Percentiles rank a stretch among this genome's conserved stretches.
These are phyloP conservation scores for Dermatophagoides farinae DNA, from an alignment of 1,140 invertebrate species.

Conservation along the genomic window DNA sequence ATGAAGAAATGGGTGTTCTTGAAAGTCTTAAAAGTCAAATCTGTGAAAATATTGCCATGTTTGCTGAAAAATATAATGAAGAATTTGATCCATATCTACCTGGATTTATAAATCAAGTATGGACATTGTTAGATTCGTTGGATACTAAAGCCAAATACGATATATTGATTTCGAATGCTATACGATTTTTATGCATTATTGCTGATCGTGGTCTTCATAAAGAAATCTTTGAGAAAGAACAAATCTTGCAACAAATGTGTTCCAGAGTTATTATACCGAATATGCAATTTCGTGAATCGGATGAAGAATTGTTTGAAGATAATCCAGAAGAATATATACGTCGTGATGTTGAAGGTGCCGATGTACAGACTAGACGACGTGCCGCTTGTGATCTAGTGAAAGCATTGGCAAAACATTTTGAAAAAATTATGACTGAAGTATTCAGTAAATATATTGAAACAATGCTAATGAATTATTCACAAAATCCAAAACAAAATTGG, in stretches of 20 bases:
- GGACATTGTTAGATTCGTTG: constrained; percentile 66
- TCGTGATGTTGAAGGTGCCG: constrained; percentile 92
- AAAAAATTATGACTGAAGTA: constrained; percentile 71
- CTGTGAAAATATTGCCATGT: constrained; percentile 80
- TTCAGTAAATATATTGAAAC: constrained; percentile 61
- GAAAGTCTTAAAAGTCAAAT: constrained; percentile 83
- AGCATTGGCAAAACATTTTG: constrained; percentile 66
- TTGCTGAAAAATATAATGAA: constrained; percentile 93
- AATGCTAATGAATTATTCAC: constrained; percentile 45
- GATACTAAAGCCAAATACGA: constrained; percentile 74
- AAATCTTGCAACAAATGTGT: constrained; percentile 70
- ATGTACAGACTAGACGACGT: constrained; percentile 78
- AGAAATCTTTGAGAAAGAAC: constrained; percentile 64
- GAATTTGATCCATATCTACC: constrained; percentile 74
- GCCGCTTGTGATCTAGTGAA: constrained; percentile 90
- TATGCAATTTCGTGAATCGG: constrained; percentile 81
- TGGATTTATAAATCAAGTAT: constrained; percentile 73
- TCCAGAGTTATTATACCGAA: constrained; percentile 96
- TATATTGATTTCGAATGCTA: constrained; percentile 75
- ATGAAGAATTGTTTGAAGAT: constrained; percentile 89
- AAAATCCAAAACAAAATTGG: constrained; percentile 59
- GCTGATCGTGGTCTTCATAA: constrained; percentile 73
- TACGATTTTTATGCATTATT: constrained; percentile 81
- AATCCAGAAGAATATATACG: constrained; percentile 95
- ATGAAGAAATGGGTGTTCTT: constrained; percentile 68